A percentile compares a stretch with the other conserved stretches of the same genome.
Evolutionary conservation across 2,113 vertebrate genomes (phyloP).

Genomic region (Cebidichthys violaceus): DNA sequence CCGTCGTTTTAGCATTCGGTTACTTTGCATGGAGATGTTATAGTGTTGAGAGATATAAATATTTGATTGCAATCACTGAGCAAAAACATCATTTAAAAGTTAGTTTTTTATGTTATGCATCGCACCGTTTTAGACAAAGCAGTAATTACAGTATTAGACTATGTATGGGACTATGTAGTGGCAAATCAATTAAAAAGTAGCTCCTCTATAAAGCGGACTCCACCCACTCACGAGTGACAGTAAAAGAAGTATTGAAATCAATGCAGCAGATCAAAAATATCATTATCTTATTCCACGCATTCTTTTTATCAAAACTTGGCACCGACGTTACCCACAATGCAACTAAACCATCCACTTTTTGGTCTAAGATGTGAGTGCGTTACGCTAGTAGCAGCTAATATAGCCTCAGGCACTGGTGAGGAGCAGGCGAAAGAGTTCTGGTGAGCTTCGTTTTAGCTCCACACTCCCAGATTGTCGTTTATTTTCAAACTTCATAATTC

Average conservation of each 20-base stretch:
- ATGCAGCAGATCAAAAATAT: too few species aligned
- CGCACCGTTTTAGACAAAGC: background rate
- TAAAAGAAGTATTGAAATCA: background rate
- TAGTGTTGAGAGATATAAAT: background rate
- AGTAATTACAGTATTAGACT: background rate
- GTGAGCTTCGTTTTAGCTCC: background rate
- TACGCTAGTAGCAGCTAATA: background rate
- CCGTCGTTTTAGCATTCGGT: background rate
- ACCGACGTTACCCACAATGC: background rate
- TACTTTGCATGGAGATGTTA: background rate
- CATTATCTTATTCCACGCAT: background rate
- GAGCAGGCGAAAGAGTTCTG: too few species aligned
- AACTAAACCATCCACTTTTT: too few species aligned
- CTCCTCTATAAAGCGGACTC: too few species aligned
- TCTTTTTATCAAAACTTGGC: background rate
- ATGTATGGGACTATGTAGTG: background rate
- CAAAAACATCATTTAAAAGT: background rate
- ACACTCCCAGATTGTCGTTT: background rate
- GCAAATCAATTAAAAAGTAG: background rate
- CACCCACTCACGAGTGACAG: background rate
- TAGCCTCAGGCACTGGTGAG: too few species aligned
- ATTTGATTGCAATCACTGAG: conserved; percentile 6
- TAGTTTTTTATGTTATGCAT: background rate
- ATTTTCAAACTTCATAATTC: too few species aligned
- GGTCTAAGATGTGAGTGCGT: background rate